Evolutionary conservation across 1,140 invertebrate genomes (phyloP).

Genomic region (Vollenhovia emeryi): DNA sequence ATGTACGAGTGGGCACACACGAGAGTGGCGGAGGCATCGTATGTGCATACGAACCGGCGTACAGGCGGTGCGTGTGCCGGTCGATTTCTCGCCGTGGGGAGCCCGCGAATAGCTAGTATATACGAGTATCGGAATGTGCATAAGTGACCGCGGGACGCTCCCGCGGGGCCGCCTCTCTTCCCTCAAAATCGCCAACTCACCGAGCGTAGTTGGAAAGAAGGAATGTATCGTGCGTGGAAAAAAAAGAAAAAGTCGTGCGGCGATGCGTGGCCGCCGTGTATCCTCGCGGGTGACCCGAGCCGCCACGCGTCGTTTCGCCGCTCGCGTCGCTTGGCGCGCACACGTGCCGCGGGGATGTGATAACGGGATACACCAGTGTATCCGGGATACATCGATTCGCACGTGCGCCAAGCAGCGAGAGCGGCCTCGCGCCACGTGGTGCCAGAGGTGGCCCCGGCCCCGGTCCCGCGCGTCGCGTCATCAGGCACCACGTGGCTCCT

Average conservation of each 20-base stretch:
- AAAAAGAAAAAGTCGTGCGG: slow-evolving; percentile 18
- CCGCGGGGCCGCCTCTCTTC: not conserved
- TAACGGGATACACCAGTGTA: not conserved
- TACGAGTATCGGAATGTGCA: slow-evolving; percentile 38
- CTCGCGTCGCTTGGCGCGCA: not conserved
- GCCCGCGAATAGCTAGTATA: slow-evolving; percentile 43
- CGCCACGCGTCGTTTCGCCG: slow-evolving; percentile 20
- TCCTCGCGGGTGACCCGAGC: slow-evolving; percentile 6
- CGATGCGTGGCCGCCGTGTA: slow-evolving; percentile 1
- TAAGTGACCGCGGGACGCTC: not conserved
- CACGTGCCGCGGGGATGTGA: not conserved
- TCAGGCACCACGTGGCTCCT: slow-evolving; percentile 73
- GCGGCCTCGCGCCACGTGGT: not conserved
- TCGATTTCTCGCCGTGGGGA: not conserved
- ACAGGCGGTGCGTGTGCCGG: slow-evolving; percentile 1
- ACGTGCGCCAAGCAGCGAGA: slow-evolving; percentile 28
- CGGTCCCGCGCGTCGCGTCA: too few relatives aligned
- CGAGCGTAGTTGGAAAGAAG: slow-evolving; percentile 53
- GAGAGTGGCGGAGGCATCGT: slow-evolving; percentile 11
- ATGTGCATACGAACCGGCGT: not conserved
- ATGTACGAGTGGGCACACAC: not conserved
- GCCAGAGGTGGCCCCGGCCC: not conserved
- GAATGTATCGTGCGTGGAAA: slow-evolving; percentile 25
- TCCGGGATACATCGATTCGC: slow-evolving; percentile 6
- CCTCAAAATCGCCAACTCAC: slow-evolving; percentile 57